phyloP scores from a whole-genome alignment of 2,113 vertebrate genomes.

The Strix aluco region DNA sequence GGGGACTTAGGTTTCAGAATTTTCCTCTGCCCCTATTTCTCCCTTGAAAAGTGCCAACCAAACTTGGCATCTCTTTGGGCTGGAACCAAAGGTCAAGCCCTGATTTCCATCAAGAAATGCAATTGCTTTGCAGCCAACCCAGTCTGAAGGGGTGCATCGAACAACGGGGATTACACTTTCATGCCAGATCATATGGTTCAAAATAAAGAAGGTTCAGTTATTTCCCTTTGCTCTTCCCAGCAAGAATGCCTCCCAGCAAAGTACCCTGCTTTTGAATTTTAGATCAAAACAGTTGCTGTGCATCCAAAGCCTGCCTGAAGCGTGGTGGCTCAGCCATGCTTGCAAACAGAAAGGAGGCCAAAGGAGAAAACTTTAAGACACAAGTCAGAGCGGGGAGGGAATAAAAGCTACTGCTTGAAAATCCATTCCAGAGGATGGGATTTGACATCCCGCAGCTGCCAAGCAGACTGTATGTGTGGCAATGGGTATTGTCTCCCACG shows the following conservation, averaged over 20 bases:
- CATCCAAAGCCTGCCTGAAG: conserved; percentile 16
- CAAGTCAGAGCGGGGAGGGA: background rate
- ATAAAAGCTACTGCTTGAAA: conserved; percentile 53
- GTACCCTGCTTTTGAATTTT: background rate
- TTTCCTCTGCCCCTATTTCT: background rate
- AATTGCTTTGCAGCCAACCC: background rate
- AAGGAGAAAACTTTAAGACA: conserved; percentile 40
- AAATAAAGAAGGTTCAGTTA: conserved; percentile 1
- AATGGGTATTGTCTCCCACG: background rate
- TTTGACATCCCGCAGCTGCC: conserved; percentile 66
- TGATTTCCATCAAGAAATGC: background rate
- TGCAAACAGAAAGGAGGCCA: conserved; percentile 12
- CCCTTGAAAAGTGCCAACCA: background rate
- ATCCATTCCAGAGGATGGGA: conserved; percentile 61
- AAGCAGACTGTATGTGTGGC: conserved; percentile 58
- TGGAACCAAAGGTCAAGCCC: background rate
- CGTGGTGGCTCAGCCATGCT: background rate
- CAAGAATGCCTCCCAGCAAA: conserved; percentile 40
- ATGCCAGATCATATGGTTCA: background rate
- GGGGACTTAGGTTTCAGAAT: background rate
- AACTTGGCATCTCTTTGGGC: background rate
- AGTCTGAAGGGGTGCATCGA: background rate
- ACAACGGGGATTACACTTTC: background rate
- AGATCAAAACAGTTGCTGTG: conserved; percentile 35
- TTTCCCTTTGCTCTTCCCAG: background rate